Evolutionary conservation across 2,113 vertebrate species (phyloP), one percentile per base, ranked within the genome.

Genomic region (Mystacornis crossleyi): DNA sequence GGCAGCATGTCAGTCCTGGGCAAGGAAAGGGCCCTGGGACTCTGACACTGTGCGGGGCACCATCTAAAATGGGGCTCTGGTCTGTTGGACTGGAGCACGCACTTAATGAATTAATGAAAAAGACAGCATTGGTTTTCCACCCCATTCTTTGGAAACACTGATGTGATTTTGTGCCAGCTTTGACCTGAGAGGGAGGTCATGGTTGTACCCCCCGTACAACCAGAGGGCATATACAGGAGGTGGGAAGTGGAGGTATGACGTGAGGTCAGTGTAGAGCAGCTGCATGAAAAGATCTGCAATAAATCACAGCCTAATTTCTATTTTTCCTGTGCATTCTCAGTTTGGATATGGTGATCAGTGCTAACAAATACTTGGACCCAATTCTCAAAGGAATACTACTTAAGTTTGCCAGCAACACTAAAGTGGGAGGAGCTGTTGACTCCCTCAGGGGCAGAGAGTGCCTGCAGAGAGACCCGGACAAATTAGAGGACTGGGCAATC

Each of bases 111-210:
- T 14, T 16, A 33, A 54, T 18, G 21, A 45, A 83, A 73, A 65
- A 61, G 10, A 57, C 4, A 43, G 31, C 0, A 2, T 15, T 84
- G 40, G 1, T 18, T 73, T n/a, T 9, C 20, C 14, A 4, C 2
- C 14, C 13, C 4, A 28, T 64, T 18, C 9, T 82, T 88, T 43
- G 21, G 55, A 83, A 90, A 42, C 10, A 58, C 0, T 0, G 33
- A 54, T 60, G 33, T 36, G 55, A 80, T 64, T 86, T 73, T 75
- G 21, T 48, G 48, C 89, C 9, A 2, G 34, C 36, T 75, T 23
- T 54, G 62, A 43, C 58, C 45, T 53, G 38, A 82, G 33, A 58
- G 57, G n/a, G 33, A 38, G 54, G 65, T 42, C 38, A 14, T 6
- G 7, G 47, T 47, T 73, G n/a, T n/a, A 61, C 25, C 3, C 5